Base-by-base conservation (phyloP, 92 coral and sea anemone genomes). In the Palythoa grandiflora region DNA sequence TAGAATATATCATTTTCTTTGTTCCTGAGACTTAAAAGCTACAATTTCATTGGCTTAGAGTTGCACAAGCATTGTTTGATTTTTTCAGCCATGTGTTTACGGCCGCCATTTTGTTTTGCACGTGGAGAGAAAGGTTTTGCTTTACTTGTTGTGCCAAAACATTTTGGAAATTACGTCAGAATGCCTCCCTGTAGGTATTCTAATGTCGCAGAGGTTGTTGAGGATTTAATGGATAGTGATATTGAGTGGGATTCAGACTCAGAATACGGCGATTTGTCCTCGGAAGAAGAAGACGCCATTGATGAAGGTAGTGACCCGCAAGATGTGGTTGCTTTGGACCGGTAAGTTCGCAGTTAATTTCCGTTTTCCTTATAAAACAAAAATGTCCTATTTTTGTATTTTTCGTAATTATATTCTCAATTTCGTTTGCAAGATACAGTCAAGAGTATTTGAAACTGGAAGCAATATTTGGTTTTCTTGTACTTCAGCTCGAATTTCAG, bases 1-100 rank as follows among this genome's bases (percentile, higher is more conserved):
- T 72, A 72, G 76, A 72, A 72, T 37, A 72, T 38, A 10, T 70
- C 74, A 72, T 72, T 72, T 35, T 72, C 52, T 37, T 72, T 72
- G 76, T 72, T 38, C 76, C 20, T 10, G 52, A 38, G 76, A 72
- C 39, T 68, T 68, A n/a, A 6, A n/a, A 19, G 73, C 73, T 68
- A 35, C 73, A 68, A 68, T 68, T 68, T 68, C 73, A 68, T 68
- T 68, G 38, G 39, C 73, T 68, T 9, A 68, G 73, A 68, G 73
- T 6, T 19, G 37, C 51, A 72, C 28, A 37, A 72, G 50, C 50
- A 37, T 38, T 72, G 76, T 72, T 72, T 72, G 52, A 72, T 72
- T 21, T 70, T 63, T 70, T 70, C 44, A 21, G 74, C 74, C 74
- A 70, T 36, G 74, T n/a, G n/a, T n/a, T n/a, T n/a, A n/a, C 60